Evolutionary conservation across 2,113 vertebrate species (phyloP).

Genomic region (Coryphaenoides rupestris): DNA sequence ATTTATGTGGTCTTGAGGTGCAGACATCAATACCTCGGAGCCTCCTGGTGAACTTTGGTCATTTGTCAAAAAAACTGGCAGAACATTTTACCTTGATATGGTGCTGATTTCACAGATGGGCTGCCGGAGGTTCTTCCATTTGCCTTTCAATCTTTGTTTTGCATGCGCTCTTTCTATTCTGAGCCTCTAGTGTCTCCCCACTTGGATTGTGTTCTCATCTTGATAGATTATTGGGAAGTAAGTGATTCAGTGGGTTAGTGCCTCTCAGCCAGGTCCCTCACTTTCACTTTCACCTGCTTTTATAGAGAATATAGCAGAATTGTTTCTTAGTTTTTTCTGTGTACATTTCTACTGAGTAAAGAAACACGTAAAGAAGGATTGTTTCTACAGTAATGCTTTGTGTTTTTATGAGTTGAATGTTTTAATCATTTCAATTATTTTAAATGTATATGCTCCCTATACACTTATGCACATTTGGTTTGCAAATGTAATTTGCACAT

Average conservation of each 20-base stretch:
- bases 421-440: too few species aligned
- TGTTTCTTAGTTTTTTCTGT: background rate
- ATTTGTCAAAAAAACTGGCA: constrained; percentile 5
- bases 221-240: background rate
- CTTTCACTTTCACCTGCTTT: constrained; percentile 16
- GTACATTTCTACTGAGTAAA: constrained; percentile 18
- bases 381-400: background rate
- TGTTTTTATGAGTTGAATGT: too few species aligned
- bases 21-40: background rate
- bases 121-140: constrained; percentile 1
- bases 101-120: constrained; percentile 1
- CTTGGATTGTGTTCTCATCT: background rate
- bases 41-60: background rate
- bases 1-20: constrained; percentile 3
- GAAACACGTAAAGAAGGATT: background rate
- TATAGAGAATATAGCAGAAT: constrained; percentile 25
- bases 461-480: too few species aligned
- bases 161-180: background rate
- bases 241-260: background rate
- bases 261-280: background rate
- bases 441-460: too few species aligned
- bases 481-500: too few species aligned
- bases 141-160: background rate
- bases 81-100: constrained; percentile 6
- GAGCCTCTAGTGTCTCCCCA: background rate